Percentiles rank a stretch among this genome's conserved stretches.
phyloP scores from a whole-genome alignment of 2,888 invertebrate species.

The Caenorhabditis parvicauda region DNA sequence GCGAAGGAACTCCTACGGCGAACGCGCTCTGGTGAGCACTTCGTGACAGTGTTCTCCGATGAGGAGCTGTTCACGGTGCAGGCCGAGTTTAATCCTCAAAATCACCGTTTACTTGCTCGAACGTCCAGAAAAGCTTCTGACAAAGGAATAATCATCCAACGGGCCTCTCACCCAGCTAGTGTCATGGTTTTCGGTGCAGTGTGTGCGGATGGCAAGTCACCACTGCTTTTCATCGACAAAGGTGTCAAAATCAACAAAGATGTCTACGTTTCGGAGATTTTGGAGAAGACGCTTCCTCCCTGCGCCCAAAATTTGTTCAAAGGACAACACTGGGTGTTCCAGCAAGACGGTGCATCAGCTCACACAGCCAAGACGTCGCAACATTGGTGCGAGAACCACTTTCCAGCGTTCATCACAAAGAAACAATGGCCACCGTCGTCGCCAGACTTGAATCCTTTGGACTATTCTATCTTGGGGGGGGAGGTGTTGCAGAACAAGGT shows the following conservation, averaged over 20 bases:
- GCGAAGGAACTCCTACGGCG: neutral
- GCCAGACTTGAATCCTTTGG: too few species aligned
- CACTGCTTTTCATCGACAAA: neutral
- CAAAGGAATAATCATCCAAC: neutral
- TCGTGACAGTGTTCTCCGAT: slow-evolving; percentile 1
- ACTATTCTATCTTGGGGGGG: too few species aligned
- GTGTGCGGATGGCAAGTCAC: neutral
- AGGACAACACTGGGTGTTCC: too few species aligned
- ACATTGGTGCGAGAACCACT: too few species aligned
- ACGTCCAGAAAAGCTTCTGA: neutral
- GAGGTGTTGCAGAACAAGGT: too few species aligned
- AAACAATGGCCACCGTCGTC: too few species aligned
- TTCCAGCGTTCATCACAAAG: too few species aligned
- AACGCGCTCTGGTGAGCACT: slow-evolving; percentile 1
- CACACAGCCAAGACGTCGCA: too few species aligned
- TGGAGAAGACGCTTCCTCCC: neutral
- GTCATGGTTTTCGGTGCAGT: slow-evolving; percentile 8
- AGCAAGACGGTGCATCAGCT: too few species aligned
- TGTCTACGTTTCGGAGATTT: slow-evolving; percentile 1
- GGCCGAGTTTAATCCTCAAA: neutral
- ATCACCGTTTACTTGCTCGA: neutral
- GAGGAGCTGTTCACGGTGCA: slow-evolving; percentile 2
- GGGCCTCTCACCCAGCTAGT: neutral
- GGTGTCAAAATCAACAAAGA: slow-evolving; percentile 3
- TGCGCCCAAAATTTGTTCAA: too few species aligned